phyloP scores from a whole-genome alignment of 2,797 vertebrate species.

The Prionace glauca region DNA sequence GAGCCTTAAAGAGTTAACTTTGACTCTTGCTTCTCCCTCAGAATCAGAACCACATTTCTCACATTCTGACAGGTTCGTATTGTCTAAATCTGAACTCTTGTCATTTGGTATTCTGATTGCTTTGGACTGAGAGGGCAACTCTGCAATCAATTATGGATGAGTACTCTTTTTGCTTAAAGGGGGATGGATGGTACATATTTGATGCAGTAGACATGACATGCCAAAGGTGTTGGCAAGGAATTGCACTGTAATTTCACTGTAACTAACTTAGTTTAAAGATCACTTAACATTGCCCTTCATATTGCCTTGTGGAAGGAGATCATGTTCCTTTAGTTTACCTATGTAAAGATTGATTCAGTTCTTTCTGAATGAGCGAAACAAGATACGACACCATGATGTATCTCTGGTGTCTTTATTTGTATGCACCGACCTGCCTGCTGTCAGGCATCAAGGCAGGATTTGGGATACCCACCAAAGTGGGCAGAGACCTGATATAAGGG shows the following conservation, averaged over 20 bases:
- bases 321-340: neutral
- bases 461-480: neutral
- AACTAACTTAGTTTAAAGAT: neutral
- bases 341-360: neutral
- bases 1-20: neutral
- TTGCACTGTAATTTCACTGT: neutral
- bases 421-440: neutral
- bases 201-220: neutral
- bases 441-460: neutral
- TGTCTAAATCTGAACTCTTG: neutral
- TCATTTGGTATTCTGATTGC: neutral
- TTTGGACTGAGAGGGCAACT: neutral
- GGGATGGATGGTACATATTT: neutral
- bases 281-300: neutral
- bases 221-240: neutral
- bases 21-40: neutral
- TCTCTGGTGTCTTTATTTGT: neutral
- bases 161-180: slow-evolving; percentile 16
- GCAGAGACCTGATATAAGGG: neutral
- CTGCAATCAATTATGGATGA: slow-evolving; percentile 21
- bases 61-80: neutral
- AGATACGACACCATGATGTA: too few relatives aligned
- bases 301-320: neutral
- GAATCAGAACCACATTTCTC: neutral
- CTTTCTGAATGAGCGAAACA: neutral